phyloP scores from a whole-genome alignment of 2,113 vertebrate genomes.

The Forbesichthys papilliferus region DNA sequence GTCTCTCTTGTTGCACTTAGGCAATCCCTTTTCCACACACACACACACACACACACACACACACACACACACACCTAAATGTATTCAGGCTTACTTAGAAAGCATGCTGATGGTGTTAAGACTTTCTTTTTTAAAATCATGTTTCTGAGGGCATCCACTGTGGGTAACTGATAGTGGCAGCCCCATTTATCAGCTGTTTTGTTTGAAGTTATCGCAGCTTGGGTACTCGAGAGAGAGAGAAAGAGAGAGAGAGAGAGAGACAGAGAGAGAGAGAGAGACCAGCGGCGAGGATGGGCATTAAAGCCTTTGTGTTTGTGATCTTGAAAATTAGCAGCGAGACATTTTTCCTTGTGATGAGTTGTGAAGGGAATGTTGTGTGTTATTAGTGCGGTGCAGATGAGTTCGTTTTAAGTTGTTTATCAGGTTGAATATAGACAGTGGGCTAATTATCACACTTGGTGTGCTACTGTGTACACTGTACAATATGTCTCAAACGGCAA shows the following conservation, averaged over 20 bases:
- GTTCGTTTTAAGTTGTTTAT: background rate
- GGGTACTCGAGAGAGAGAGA: conserved; percentile 15
- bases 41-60: background rate
- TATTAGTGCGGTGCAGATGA: background rate
- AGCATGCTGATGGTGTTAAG: conserved; percentile 41
- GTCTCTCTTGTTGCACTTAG: conserved; percentile 18
- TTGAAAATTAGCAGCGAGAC: conserved; percentile 1
- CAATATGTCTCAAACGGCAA: too few species aligned
- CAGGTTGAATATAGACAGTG: background rate
- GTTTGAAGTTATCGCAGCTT: conserved; percentile 33
- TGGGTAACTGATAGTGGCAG: conserved; percentile 31
- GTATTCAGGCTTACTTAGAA: conserved; percentile 34
- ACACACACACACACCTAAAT: background rate
- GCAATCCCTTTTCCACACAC: conserved; percentile 11
- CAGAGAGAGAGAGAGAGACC: too few species aligned
- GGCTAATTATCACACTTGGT: conserved; percentile 17
- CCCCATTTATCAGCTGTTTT: conserved; percentile 45
- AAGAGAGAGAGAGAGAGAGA: background rate
- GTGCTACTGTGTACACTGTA: conserved; percentile 4
- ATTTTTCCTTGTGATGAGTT: conserved; percentile 15
- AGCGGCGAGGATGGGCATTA: conserved; percentile 2
- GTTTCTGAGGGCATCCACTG: conserved; percentile 22
- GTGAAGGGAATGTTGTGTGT: background rate
- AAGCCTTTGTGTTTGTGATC: conserved; percentile 13
- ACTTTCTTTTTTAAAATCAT: conserved; percentile 14